Base-by-base conservation (phyloP, 1,140 invertebrate species). In the Babylonia areolata region DNA sequence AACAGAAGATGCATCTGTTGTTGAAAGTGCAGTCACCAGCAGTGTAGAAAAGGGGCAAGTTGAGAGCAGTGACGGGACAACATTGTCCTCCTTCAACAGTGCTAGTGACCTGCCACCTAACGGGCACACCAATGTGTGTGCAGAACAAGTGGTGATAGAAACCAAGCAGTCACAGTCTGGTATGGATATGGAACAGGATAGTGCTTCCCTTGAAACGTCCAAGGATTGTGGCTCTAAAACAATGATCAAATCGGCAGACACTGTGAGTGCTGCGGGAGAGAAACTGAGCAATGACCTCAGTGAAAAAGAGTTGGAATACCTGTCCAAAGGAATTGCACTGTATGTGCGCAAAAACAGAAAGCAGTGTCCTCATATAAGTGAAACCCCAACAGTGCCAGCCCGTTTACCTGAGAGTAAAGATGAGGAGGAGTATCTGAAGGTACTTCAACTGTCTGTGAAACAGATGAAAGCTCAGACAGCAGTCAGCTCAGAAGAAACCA, bases 311-410 rank as follows among this genome's bases (percentile, higher is more conserved):
- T 23, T 84, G 82, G 82, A 84, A 33, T 84, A 84, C 23, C 23
- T 84, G 40, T 84, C 54, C 37, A 73, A 84, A 46, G 82, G 82
- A 12, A 33, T 75, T 23, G 20, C 46, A 15, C n/a, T 73, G 5
- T 84, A 84, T 33, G 82, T 84, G 2, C 82, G 82, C 42, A 69
- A 28, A 54, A 46, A 39, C 54, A 81, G 11, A 33, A 73, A 73
- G 20, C 82, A 54, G 31, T 86, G 86, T 75, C 83, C 81, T 46
- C 83, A 87, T 80, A n/a, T 85, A 35, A 73, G 83, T 35, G 81
- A 81, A 71, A 80, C 40, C 77, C 17, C 23, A 15, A 40, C 33
- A 3, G 17, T 77, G 20, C 35, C 35, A 2, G 35, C 75, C 15
- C 75, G 75, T 28, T 9, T 23, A 11, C 37, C 28, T 15, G 37